Evolutionary conservation across 2,888 invertebrate species (phyloP), one percentile per base, ranked within the genome.

Genomic region (Anorthoa munda): DNA sequence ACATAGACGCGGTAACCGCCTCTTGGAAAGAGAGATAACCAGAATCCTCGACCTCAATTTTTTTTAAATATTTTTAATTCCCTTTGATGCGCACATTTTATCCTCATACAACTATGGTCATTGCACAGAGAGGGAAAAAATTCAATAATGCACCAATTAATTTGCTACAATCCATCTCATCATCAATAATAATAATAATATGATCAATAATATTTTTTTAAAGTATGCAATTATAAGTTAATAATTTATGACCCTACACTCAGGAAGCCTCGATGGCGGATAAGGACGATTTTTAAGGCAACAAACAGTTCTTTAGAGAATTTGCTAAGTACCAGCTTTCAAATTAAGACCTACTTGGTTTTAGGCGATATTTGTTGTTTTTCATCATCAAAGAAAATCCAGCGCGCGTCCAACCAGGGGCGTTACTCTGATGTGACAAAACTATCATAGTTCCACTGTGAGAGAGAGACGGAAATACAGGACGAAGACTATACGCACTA

Each of bases 61-160:
- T 26, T 51, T 61, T 79, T 71, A 79, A 50, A 70, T 60, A 60
- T 50, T 60, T 69, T 61, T 55, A 9, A 15, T 53, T 50, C 17
- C 4, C 18, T 60, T n/a, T 2, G 9, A 45, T 70, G 48, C 26
- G 55, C 50, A 71, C 50, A 23, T 39, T 71, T 78, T 31, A 61
- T 21, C 11, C 39, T 59, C 13, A 51, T 9, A 31, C 39, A 17
- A 45, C 48, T 46, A 59, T 46, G 21, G 26, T 46, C 12, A 48
- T 48, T 56, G 31, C 45, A 55, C 18, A 13, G 4, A 46, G 4
- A 61, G 15, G 15, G n/a, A 45, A 39, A 9, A 39, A 53, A 53
- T 21, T 12, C 23, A 65, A 58, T 61, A 53, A 70, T 58, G 50
- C 23, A 50, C 2, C 9, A 60, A 60, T 60, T 21, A 21, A 21